These are phyloP conservation scores for Agrypnus murinus DNA, from an alignment of 2,888 invertebrate genomes.

Conservation along the genomic window DNA sequence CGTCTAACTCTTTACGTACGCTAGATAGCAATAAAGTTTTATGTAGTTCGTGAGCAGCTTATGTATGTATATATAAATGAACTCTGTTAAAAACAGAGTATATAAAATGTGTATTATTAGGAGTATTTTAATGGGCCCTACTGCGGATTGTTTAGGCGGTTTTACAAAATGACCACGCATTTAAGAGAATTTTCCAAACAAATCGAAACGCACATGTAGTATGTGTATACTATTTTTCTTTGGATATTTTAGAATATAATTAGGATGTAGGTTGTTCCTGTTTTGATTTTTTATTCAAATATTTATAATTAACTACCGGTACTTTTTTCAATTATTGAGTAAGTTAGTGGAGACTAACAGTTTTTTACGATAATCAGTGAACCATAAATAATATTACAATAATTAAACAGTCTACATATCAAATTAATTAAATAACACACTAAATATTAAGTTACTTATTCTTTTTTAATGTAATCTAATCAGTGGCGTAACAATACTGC, in stretches of 20 bases:
- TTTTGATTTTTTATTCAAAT: not conserved
- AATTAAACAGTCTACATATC: too few relatives aligned
- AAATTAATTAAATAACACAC: too few relatives aligned
- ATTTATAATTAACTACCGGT: too few relatives aligned
- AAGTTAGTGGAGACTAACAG: too few relatives aligned
- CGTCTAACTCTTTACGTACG: constrained; percentile 42
- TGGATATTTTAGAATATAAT: constrained; percentile 22
- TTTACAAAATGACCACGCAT: constrained; percentile 59
- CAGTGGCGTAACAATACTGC: too few relatives aligned
- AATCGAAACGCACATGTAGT: constrained; percentile 1
- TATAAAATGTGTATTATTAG: constrained; percentile 68
- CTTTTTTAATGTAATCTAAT: too few relatives aligned
- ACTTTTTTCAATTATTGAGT: too few relatives aligned
- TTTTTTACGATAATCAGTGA: too few relatives aligned
- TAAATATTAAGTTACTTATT: too few relatives aligned
- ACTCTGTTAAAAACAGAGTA: constrained; percentile 59
- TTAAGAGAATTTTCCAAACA: constrained; percentile 57
- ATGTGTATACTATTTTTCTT: not conserved
- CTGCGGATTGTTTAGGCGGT: constrained; percentile 61
- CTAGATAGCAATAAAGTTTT: constrained; percentile 28
- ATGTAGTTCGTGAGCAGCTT: constrained; percentile 36
- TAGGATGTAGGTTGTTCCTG: constrained; percentile 11
- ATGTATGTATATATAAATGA: too few relatives aligned
- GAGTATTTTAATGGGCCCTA: constrained; percentile 65
- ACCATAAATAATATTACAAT: too few relatives aligned